Conservation (phyloP, 2,888 invertebrate species). For the Cosmia pyralina region DNA sequence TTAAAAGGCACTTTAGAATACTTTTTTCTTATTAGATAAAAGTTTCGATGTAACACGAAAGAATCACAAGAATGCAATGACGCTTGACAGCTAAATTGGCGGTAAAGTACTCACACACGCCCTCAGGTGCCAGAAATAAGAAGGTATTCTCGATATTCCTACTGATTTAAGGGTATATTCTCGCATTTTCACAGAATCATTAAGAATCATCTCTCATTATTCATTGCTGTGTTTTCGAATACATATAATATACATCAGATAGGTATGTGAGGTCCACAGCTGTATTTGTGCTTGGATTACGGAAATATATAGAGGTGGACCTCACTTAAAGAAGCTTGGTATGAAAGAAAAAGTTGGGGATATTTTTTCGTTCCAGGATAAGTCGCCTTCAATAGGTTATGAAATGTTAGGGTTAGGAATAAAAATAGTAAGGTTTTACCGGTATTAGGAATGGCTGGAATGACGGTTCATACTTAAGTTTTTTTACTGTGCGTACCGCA, state of each 20-base stretch:
- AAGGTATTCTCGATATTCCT: no score
- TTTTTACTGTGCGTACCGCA: neutral
- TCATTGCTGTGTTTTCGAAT: no score
- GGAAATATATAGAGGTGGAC: conserved; percentile 53
- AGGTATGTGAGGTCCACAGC: conserved; percentile 56
- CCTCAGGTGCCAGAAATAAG: no score
- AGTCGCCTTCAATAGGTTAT: conserved; percentile 33
- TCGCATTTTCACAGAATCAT: no score
- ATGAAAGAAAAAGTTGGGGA: conserved; percentile 36
- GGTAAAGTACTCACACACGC: no score
- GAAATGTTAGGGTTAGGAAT: conserved; percentile 18
- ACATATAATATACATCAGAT: conserved; percentile 31
- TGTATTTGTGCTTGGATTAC: conserved; percentile 64
- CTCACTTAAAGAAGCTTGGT: conserved; percentile 18
- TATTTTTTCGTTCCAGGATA: conserved; percentile 22
- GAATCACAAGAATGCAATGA: no score
- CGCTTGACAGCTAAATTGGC: no score
- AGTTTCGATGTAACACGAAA: no score
- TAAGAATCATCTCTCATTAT: no score
- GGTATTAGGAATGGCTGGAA: neutral
- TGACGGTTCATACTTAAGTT: neutral
- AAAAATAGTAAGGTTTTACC: conserved; percentile 10
- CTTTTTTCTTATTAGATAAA: no score
- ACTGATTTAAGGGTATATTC: no score
- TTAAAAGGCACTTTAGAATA: no score